Percentiles rank a stretch among this genome's conserved stretches.
Evolutionary conservation across 2,113 vertebrate species (phyloP).

Genomic region (Corynorhinus townsendii): DNA sequence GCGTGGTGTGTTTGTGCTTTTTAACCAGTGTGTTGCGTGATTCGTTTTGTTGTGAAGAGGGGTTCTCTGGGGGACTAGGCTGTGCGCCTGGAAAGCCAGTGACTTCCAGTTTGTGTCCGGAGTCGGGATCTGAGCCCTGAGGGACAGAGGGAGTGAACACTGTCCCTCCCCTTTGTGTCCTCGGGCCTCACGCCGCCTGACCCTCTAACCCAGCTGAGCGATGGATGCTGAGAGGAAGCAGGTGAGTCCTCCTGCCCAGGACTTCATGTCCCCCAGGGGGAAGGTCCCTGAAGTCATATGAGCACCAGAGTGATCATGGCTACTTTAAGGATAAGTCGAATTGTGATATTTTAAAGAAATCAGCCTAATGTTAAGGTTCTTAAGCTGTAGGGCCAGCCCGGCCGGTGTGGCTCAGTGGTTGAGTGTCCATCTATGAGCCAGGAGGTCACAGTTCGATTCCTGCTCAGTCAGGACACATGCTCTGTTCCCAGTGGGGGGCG

Average conservation of each 20-base stretch:
- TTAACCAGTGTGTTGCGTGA: not conserved
- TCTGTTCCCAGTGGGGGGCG: too few relatives aligned
- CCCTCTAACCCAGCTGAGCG: too few relatives aligned
- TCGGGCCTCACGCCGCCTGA: not conserved
- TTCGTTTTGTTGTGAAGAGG: not conserved
- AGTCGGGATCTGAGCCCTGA: not conserved
- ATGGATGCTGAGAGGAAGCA: not conserved
- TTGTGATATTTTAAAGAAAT: conserved; percentile 39
- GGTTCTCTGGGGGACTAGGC: not conserved
- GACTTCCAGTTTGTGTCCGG: not conserved
- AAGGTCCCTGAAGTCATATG: not conserved
- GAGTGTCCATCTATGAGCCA: too few relatives aligned
- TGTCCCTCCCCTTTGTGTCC: not conserved
- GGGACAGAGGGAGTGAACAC: not conserved
- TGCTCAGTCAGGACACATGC: too few relatives aligned
- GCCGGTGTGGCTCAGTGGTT: too few relatives aligned
- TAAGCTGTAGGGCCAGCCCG: not conserved
- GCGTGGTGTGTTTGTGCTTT: not conserved
- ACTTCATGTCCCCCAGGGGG: not conserved
- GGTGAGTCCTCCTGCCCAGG: not conserved
- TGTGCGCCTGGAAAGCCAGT: not conserved
- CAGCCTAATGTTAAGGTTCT: not conserved
- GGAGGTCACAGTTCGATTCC: too few relatives aligned
- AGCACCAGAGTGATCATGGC: not conserved
- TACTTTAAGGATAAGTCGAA: not conserved